Base-by-base conservation (phyloP, 2,113 vertebrate genomes). In the Amphilophus citrinellus region DNA sequence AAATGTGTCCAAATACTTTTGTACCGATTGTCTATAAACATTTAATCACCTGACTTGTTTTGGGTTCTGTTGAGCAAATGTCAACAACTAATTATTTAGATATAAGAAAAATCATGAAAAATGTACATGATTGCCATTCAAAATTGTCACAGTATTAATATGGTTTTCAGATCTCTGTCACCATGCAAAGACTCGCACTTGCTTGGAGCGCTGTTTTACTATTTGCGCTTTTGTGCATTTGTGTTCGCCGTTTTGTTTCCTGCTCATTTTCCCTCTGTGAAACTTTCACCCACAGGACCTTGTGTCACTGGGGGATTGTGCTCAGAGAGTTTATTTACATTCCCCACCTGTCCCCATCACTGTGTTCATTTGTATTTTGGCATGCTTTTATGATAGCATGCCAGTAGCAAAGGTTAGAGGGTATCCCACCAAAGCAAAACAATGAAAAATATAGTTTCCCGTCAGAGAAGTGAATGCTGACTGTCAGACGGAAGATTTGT, bases 281-380 rank as follows among this genome's bases (percentile, higher is more conserved):
- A 17, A 22, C 59, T 30, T 76, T 53, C 59, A 30, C 47, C 80
- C 59, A 82, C 59, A 44, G 35, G 14, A 56, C 3, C n/a, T 39
- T 30, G 62, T 44, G 39, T 60, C 44, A 39, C 32, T 0, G 11
- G 5, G n/a, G 17, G 32, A 82, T 60, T 76, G 50, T 13, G 47
- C 17, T 73, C 47, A n/a, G 22, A 76, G 44, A 42, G 80, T 63
- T 76, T 76, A 82, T 76, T 73, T 76, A 63, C 47, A 63, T 57
- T 13, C 59, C n/a, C 17, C 80, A 62, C 68, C 80, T 63, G 44
- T 82, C 76, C 57, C 60, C 44, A 76, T 30, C 58, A 1, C 15
- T 9, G 59, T 82, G 80, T 50, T 76, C 66, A 82, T 82, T 56
- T 82, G 53, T 58, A 63, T 24, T 82, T 82, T 57, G 32, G 14